A percentile compares a stretch with the other conserved stretches of the same genome.
These are phyloP conservation scores for Nemotelus nigrinus DNA, from an alignment of 2,888 invertebrate species.

Conservation along the genomic window DNA sequence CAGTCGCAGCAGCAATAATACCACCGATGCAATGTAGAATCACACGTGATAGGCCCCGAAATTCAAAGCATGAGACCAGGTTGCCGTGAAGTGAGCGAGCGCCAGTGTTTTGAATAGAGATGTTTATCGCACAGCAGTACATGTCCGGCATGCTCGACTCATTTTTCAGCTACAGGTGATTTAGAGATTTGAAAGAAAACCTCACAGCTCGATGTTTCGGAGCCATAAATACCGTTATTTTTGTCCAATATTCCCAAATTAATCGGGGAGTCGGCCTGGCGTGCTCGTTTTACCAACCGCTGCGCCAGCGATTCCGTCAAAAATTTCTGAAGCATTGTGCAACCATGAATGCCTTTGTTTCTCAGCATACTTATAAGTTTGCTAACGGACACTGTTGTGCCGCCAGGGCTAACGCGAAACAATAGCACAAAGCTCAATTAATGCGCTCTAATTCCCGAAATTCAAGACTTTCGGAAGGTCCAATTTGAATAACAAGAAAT, in stretches of 20 bases:
- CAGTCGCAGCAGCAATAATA: neutral
- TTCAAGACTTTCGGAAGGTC: constrained; percentile 40
- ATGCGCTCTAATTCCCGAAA: constrained; percentile 50
- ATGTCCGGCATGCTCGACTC: constrained; percentile 25
- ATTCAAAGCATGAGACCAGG: constrained; percentile 17
- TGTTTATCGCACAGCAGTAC: constrained; percentile 41
- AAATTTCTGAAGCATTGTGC: constrained; percentile 22
- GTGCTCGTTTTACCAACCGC: constrained; percentile 2
- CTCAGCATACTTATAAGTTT: constrained; percentile 7
- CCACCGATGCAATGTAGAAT: constrained; percentile 1
- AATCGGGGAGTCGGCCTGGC: neutral
- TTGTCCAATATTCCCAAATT: constrained; percentile 32
- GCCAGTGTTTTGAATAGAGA: constrained; percentile 37
- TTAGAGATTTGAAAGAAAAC: constrained; percentile 37
- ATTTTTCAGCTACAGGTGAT: constrained; percentile 37
- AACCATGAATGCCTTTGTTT: constrained; percentile 30
- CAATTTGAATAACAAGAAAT: constrained; percentile 39
- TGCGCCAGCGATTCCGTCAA: neutral
- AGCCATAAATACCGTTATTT: constrained; percentile 50
- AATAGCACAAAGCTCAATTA: constrained; percentile 51
- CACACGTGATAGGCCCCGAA: constrained; percentile 21
- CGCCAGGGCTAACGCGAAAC: constrained; percentile 29
- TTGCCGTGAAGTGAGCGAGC: constrained; percentile 13
- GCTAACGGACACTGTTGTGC: constrained; percentile 22
- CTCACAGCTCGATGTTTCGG: constrained; percentile 16